Evolutionary conservation across 2,797 vertebrate species (phyloP).

Genomic region (Hydrocynus forskahlii): DNA sequence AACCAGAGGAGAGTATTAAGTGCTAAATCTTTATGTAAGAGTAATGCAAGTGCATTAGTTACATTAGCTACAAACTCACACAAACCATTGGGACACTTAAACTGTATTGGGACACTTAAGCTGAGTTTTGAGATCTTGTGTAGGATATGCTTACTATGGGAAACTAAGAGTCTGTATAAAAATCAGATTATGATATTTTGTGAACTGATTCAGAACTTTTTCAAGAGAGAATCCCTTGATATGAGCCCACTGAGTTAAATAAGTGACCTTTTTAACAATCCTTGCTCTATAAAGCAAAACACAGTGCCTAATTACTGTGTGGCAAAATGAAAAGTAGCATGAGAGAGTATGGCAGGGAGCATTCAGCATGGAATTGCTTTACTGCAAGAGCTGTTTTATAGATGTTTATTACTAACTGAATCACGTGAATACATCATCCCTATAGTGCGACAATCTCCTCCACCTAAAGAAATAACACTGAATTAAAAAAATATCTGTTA

Average conservation of each 20-base stretch:
- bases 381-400: not conserved
- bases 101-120: too few relatives aligned
- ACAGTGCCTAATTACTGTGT: not conserved
- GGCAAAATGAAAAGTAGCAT: not conserved
- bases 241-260: not conserved
- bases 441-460: not conserved
- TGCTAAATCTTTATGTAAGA: too few relatives aligned
- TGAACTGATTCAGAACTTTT: too few relatives aligned
- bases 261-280: too few relatives aligned
- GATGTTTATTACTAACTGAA: not conserved
- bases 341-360: not conserved
- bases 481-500: not conserved
- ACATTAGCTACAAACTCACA: too few relatives aligned
- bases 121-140: too few relatives aligned
- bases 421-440: not conserved
- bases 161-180: too few relatives aligned
- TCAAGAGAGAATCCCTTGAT: not conserved
- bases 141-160: too few relatives aligned
- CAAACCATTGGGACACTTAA: too few relatives aligned
- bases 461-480: not conserved
- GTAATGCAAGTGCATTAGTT: too few relatives aligned
- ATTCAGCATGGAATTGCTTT: not conserved
- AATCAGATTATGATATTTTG: too few relatives aligned
- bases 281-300: not conserved
- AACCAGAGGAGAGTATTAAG: too few relatives aligned